Evolutionary conservation across 2,113 vertebrate species (phyloP).

Genomic region (Leptobrachium leishanense): DNA sequence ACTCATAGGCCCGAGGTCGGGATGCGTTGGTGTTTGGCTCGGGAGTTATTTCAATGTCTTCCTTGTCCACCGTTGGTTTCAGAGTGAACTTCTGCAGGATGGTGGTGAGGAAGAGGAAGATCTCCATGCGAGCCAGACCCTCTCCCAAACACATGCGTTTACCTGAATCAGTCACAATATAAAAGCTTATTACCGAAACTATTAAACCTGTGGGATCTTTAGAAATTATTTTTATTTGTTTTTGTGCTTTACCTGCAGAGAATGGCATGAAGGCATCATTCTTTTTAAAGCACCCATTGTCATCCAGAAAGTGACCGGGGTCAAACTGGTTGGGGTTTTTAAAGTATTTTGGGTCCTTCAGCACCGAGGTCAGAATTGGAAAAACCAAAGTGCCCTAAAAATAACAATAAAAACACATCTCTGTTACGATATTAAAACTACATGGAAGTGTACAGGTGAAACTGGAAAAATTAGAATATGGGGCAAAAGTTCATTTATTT

Average conservation of each 20-base stretch:
- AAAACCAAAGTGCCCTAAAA: slow-evolving; percentile 57
- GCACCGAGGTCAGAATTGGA: slow-evolving; percentile 59
- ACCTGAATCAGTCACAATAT: not conserved
- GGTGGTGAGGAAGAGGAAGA: slow-evolving; percentile 53
- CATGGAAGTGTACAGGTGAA: too few species aligned
- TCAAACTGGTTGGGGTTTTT: slow-evolving; percentile 58
- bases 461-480: too few species aligned
- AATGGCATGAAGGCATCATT: slow-evolving; percentile 65
- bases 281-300: slow-evolving; percentile 61
- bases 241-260: slow-evolving; percentile 55
- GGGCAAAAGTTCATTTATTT: too few species aligned
- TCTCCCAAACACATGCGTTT: slow-evolving; percentile 24
- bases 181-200: not conserved
- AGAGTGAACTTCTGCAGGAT: slow-evolving; percentile 54
- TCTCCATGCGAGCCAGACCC: slow-evolving; percentile 53
- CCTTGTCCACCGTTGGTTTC: slow-evolving; percentile 43
- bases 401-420: not conserved
- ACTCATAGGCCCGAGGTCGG: not conserved
- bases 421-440: too few species aligned
- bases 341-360: slow-evolving; percentile 60
- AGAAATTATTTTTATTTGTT: not conserved
- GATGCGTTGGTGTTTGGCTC: not conserved
- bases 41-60: slow-evolving; percentile 51
- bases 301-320: slow-evolving; percentile 64
- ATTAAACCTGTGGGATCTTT: not conserved